These are phyloP conservation scores for Eristalis pertinax DNA, from an alignment of 2,888 invertebrate species.

Conservation along the genomic window DNA sequence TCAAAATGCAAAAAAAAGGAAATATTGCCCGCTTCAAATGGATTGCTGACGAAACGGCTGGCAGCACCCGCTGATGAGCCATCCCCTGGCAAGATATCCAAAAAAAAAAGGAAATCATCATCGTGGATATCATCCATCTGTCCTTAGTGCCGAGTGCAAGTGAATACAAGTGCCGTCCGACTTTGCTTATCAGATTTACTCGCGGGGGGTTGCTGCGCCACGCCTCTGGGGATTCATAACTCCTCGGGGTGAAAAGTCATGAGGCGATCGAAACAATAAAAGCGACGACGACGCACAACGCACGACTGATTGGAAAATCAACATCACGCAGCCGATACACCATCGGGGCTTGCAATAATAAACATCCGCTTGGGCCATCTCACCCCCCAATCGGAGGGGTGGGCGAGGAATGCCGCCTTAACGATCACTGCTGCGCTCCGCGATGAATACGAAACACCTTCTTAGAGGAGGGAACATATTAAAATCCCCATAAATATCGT, in stretches of 20 bases:
- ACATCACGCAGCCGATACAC: constrained; percentile 45
- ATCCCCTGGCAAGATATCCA: neutral
- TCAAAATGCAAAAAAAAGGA: neutral
- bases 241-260: neutral
- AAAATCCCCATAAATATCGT: constrained; percentile 55
- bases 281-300: neutral
- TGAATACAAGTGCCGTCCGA: neutral
- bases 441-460: constrained; percentile 67
- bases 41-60: neutral
- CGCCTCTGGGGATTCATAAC: neutral
- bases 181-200: neutral
- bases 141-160: neutral
- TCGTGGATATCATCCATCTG: neutral
- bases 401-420: constrained; percentile 15
- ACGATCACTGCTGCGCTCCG: constrained; percentile 38
- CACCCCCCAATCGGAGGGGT: neutral
- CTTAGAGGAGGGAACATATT: constrained; percentile 42
- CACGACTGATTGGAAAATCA: constrained; percentile 36
- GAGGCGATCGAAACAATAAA: neutral
- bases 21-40: too few species aligned
- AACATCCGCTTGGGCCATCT: constrained; percentile 26
- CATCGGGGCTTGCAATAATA: constrained; percentile 38
- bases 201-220: neutral
- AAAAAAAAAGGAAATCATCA: neutral
- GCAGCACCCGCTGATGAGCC: neutral